These are phyloP conservation scores for Dasysyrphus albostriatus DNA, from an alignment of 2,888 invertebrate species.

Conservation along the genomic window DNA sequence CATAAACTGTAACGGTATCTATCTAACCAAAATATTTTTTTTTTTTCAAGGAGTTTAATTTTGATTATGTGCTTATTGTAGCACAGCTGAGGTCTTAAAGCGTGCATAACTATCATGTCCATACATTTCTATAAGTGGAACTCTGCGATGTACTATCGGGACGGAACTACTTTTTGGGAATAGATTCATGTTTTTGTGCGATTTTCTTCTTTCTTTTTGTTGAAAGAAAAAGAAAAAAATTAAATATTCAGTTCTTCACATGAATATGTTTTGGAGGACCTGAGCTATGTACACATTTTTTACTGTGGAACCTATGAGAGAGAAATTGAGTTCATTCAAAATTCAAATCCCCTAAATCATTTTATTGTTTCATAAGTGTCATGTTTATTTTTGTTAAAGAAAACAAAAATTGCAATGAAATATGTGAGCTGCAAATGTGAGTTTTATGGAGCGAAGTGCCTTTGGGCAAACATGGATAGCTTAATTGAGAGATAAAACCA, in stretches of 20 bases:
- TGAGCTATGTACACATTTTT: not conserved
- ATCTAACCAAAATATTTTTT: constrained; percentile 11
- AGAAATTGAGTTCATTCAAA: constrained; percentile 56
- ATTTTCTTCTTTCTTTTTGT: constrained; percentile 38
- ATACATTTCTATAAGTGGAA: constrained; percentile 22
- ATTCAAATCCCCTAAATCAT: constrained; percentile 59
- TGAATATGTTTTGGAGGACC: constrained; percentile 14
- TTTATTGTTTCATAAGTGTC: constrained; percentile 64
- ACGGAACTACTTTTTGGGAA: constrained; percentile 41
- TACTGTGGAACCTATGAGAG: not conserved
- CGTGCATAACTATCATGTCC: constrained; percentile 53
- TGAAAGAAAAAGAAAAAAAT: constrained; percentile 21
- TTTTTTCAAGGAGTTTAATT: constrained; percentile 58
- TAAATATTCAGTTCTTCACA: constrained; percentile 46
- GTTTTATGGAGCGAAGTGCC: constrained; percentile 48
- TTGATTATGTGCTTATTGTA: constrained; percentile 57
- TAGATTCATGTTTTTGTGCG: constrained; percentile 18
- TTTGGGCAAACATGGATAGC: constrained; percentile 28
- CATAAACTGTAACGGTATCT: constrained; percentile 17
- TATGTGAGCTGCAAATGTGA: constrained; percentile 29
- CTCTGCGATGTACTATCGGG: constrained; percentile 47
- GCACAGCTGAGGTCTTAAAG: constrained; percentile 39
- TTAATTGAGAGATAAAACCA: constrained; percentile 47
- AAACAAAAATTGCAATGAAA: constrained; percentile 44
- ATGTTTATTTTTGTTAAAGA: constrained; percentile 18